Conservation (phyloP, 2,888 invertebrate genomes). For the Caenorhabditis afra region DNA sequence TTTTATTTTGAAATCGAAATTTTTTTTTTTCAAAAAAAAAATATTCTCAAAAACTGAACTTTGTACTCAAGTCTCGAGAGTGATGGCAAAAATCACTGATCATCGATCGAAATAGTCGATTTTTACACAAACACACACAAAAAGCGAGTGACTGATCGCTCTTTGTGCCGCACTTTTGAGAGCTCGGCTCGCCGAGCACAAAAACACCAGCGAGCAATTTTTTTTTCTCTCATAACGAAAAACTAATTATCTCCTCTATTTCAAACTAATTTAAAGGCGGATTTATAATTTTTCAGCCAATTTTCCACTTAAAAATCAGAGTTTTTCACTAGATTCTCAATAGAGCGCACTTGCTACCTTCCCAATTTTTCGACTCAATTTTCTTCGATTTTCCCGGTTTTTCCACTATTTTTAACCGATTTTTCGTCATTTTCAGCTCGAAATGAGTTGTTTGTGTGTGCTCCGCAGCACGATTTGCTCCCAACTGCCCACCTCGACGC, state of each 20-base stretch:
- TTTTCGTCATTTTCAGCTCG: constrained; percentile 12
- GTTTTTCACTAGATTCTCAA: not conserved
- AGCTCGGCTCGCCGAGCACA: not conserved
- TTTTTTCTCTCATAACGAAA: too few species aligned
- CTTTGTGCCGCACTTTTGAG: not conserved
- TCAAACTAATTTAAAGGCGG: not conserved
- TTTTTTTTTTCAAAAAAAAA: too few species aligned
- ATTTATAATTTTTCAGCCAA: too few species aligned
- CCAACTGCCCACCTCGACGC: constrained; percentile 45
- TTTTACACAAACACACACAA: too few species aligned
- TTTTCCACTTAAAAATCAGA: not conserved
- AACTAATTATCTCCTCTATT: too few species aligned
- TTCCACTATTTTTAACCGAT: not conserved
- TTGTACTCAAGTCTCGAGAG: not conserved
- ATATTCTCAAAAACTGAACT: not conserved
- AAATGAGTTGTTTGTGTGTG: constrained; percentile 39
- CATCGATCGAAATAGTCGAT: not conserved
- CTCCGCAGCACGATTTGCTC: constrained; percentile 39
- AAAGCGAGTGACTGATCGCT: not conserved
- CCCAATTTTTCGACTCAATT: not conserved
- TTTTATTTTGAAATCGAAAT: too few species aligned
- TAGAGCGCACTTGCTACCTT: constrained; percentile 1
- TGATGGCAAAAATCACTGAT: not conserved
- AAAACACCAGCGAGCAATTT: not conserved
- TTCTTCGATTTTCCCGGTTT: constrained; percentile 2